Conservation (phyloP, 2,888 invertebrate genomes). For the Drosophila austrosaltans region DNA sequence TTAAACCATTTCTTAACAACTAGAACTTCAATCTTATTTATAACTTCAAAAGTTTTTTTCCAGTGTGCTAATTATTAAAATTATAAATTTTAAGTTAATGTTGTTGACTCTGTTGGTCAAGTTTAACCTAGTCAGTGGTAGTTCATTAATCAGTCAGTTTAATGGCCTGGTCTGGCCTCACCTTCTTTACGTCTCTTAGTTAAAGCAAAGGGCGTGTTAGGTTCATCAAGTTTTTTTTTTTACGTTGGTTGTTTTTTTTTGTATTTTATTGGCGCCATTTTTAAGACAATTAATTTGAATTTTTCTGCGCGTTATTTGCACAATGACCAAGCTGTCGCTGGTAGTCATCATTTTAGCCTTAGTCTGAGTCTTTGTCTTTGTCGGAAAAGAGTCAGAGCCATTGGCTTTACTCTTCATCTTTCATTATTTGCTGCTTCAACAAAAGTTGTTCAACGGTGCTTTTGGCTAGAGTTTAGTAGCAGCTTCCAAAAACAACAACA, state of each 20-base stretch:
- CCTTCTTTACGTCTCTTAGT: not conserved
- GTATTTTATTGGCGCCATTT: conserved; percentile 66
- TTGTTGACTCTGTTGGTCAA: conserved; percentile 7
- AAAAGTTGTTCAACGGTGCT: conserved; percentile 65
- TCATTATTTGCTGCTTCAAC: conserved; percentile 68
- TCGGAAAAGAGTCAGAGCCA: conserved; percentile 20
- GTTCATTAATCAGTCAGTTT: conserved; percentile 12
- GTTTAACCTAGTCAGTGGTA: not conserved
- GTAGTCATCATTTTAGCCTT: conserved; percentile 47
- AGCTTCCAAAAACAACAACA: conserved; percentile 50
- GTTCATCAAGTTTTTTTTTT: conserved; percentile 27
- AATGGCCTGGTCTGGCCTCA: not conserved
- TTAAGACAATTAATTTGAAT: conserved; percentile 72
- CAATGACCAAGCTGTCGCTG: conserved; percentile 70
- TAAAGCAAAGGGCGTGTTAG: conserved; percentile 35
- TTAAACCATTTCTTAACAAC: no score
- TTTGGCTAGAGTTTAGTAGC: conserved; percentile 51
- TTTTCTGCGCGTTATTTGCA: conserved; percentile 72
- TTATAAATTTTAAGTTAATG: not conserved
- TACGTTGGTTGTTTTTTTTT: conserved; percentile 28
- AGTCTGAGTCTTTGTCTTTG: not conserved
- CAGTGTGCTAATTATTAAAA: not conserved
- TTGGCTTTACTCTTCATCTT: conserved; percentile 44
- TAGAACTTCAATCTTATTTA: not conserved
- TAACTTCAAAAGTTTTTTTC: not conserved